Percentiles rank a stretch among this genome's conserved stretches.
Evolutionary conservation across 2,113 vertebrate species (phyloP).

Genomic region (Oryzias woworae): DNA sequence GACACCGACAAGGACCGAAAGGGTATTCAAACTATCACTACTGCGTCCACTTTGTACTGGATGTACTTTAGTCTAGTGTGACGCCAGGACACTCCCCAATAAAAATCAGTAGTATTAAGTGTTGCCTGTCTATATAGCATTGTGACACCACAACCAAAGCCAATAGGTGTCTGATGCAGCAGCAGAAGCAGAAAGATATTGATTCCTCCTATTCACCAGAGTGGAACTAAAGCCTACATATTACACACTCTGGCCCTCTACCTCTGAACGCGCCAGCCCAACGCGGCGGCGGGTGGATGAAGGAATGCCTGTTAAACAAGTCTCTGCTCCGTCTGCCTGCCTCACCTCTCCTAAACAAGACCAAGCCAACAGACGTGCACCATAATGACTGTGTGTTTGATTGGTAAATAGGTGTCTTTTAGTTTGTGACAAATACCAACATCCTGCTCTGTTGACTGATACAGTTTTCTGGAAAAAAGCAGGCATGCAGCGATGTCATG

Average conservation of each 20-base stretch:
- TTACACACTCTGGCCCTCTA: constrained; percentile 64
- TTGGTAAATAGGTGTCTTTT: constrained; percentile 46
- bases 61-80: constrained; percentile 40
- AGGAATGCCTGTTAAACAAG: constrained; percentile 39
- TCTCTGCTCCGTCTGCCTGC: constrained; percentile 54
- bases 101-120: constrained; percentile 62
- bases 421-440: constrained; percentile 40
- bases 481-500: constrained; percentile 1
- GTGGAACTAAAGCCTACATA: constrained; percentile 76
- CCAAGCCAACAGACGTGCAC: constrained; percentile 11
- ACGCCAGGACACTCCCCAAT: constrained; percentile 41
- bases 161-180: constrained; percentile 70
- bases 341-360: constrained; percentile 27
- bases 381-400: constrained; percentile 31
- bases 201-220: constrained; percentile 72
- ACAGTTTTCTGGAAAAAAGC: not conserved
- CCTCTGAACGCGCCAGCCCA: constrained; percentile 39
- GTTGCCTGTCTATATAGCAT: constrained; percentile 69
- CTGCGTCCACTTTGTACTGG: constrained; percentile 13
- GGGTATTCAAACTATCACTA: constrained; percentile 4
- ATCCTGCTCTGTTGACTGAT: constrained; percentile 47
- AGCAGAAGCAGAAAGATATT: constrained; percentile 67
- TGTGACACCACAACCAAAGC: constrained; percentile 70
- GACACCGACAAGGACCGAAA: not conserved
- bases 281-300: constrained; percentile 27